Evolutionary conservation across 2,888 invertebrate genomes (phyloP).

Genomic region (Folsomia manolachei): DNA sequence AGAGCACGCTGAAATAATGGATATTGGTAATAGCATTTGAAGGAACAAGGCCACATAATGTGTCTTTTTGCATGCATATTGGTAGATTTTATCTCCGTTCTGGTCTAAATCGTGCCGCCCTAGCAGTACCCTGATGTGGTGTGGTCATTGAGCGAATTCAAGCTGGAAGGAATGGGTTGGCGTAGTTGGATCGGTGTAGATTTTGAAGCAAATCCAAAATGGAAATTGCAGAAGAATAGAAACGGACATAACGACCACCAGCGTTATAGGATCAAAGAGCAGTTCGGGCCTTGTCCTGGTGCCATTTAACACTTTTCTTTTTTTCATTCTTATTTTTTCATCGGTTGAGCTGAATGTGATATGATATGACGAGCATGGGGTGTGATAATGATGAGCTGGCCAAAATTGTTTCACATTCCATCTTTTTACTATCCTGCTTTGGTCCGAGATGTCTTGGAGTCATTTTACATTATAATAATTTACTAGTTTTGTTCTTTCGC

Average conservation of each 20-base stretch:
- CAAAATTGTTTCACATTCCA: not conserved
- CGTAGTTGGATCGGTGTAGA: conserved; percentile 1
- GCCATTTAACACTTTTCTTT: conserved; percentile 1
- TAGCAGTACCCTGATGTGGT: too few species aligned
- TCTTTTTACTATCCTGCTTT: not conserved
- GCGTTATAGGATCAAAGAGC: conserved; percentile 6
- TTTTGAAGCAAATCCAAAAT: conserved; percentile 1
- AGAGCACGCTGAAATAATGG: conserved; percentile 44
- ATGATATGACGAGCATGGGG: not conserved
- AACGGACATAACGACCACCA: conserved; percentile 5
- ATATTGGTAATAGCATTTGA: conserved; percentile 34
- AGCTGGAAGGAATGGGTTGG: not conserved
- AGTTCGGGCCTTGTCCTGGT: not conserved
- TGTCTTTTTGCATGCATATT: conserved; percentile 43
- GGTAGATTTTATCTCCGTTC: conserved; percentile 27
- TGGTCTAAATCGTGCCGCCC: conserved; percentile 1
- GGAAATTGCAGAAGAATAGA: conserved; percentile 7
- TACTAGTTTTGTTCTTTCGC: not conserved
- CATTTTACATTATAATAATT: not conserved
- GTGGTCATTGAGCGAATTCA: conserved; percentile 1
- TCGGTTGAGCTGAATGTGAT: not conserved
- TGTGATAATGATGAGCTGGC: conserved; percentile 4
- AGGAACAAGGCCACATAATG: conserved; percentile 37
- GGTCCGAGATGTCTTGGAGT: not conserved
- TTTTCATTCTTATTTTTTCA: not conserved